phyloP scores from a whole-genome alignment of 2,888 invertebrate species.

The Tipula confusa region DNA sequence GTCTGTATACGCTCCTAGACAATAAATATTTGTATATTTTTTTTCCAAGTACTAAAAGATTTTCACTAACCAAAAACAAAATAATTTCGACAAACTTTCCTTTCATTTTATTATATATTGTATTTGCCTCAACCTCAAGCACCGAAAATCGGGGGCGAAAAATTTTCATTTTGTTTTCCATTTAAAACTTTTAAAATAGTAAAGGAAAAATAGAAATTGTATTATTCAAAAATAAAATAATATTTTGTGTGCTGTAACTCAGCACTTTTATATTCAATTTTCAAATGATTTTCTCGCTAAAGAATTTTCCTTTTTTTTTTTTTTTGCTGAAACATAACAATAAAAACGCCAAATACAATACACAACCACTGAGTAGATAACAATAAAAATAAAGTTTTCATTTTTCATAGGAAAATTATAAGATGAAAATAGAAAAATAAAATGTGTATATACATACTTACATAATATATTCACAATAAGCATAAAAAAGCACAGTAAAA shows the following conservation, averaged over 20 bases:
- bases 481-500: neutral
- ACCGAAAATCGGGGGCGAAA: too few species aligned
- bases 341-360: neutral
- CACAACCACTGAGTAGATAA: neutral
- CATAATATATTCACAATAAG: neutral
- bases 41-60: too few species aligned
- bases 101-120: neutral
- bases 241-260: neutral
- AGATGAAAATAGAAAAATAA: neutral
- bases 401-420: neutral
- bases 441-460: too few species aligned
- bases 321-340: neutral
- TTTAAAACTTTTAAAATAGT: neutral
- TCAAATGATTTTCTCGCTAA: neutral
- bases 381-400: neutral
- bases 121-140: too few species aligned
- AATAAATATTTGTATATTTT: too few species aligned
- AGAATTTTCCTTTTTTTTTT: too few species aligned
- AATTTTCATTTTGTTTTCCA: too few species aligned
- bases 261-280: neutral
- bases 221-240: conserved; percentile 12
- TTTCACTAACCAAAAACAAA: too few species aligned
- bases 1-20: too few species aligned
- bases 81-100: neutral
- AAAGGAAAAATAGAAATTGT: neutral